These are phyloP conservation scores for Lochmaea capreae DNA, from an alignment of 2,888 invertebrate species.

Conservation along the genomic window DNA sequence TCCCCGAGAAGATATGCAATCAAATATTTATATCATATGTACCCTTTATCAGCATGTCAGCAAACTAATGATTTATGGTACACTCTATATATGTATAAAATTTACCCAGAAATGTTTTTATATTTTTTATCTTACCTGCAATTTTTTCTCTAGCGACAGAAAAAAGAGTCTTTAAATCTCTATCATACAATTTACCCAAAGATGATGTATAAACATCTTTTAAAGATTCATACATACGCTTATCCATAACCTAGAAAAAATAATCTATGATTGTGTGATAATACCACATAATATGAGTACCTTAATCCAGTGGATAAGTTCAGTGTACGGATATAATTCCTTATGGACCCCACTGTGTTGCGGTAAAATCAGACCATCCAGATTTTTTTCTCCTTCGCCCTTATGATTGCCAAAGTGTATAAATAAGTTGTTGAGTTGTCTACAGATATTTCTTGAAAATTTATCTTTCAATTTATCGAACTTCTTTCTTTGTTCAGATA, in stretches of 20 bases:
- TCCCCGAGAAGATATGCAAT: too few species aligned
- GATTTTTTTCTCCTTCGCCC: constrained; percentile 71
- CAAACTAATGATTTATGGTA: too few species aligned
- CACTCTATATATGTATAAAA: too few species aligned
- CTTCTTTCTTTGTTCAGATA: constrained; percentile 81
- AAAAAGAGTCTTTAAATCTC: constrained; percentile 83
- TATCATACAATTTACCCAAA: constrained; percentile 88
- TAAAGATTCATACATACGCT: constrained; percentile 83
- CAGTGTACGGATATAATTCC: constrained; percentile 87
- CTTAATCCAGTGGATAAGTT: constrained; percentile 92
- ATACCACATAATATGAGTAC: constrained; percentile 53
- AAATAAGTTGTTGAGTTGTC: constrained; percentile 94
- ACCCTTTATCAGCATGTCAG: too few species aligned
- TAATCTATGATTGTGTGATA: constrained; percentile 1
- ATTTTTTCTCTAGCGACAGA: constrained; percentile 76
- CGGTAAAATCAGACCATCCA: constrained; percentile 73
- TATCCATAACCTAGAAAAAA: constrained; percentile 75
- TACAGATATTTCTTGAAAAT: constrained; percentile 85
- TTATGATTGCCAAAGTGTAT: constrained; percentile 88
- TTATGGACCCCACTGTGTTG: constrained; percentile 85
- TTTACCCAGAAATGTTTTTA: too few species aligned
- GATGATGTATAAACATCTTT: constrained; percentile 86
- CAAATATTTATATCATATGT: too few species aligned
- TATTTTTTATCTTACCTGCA: constrained; percentile 50
- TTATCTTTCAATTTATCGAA: constrained; percentile 82